Percentiles rank a stretch among this genome's conserved stretches.
These are phyloP conservation scores for Eulemur rubriventer DNA, from an alignment of 2,797 vertebrate species.

Conservation along the genomic window DNA sequence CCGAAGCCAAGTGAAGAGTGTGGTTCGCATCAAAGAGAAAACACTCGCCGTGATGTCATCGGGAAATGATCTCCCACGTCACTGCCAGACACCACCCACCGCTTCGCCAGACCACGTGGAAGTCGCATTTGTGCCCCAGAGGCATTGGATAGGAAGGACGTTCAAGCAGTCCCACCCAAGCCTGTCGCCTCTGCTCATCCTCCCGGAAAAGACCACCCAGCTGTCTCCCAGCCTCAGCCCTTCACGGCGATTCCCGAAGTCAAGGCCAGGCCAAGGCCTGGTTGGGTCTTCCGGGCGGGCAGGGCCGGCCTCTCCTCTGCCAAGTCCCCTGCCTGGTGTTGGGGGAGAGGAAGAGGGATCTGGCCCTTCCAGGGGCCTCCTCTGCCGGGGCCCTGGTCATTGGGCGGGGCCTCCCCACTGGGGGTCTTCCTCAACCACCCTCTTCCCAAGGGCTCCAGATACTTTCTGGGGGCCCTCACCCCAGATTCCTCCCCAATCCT, in stretches of 20 bases:
- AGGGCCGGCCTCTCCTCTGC: not conserved
- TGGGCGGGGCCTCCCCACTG: not conserved
- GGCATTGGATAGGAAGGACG: not conserved
- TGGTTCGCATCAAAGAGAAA: conserved; percentile 83
- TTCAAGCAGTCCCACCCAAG: not conserved
- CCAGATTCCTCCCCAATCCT: not conserved
- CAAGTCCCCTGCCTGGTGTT: not conserved
- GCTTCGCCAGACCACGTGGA: conserved; percentile 17
- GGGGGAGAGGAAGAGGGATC: not conserved
- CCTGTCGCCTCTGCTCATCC: not conserved
- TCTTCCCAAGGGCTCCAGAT: not conserved
- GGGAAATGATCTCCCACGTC: conserved; percentile 81
- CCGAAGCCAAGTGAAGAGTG: conserved; percentile 85
- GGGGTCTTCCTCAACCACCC: not conserved
- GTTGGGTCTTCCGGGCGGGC: not conserved
- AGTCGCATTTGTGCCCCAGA: not conserved
- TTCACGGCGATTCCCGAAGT: not conserved
- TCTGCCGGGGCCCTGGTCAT: not conserved
- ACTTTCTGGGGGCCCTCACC: not conserved
- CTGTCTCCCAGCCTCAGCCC: not conserved
- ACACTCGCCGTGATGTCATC: conserved; percentile 72
- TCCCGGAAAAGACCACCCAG: not conserved
- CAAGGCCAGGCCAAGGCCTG: not conserved
- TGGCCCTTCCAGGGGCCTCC: not conserved
- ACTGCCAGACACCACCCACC: conserved; percentile 60